Evolutionary conservation across 2,888 invertebrate species (phyloP).

Genomic region (Leucophora obtusa): DNA sequence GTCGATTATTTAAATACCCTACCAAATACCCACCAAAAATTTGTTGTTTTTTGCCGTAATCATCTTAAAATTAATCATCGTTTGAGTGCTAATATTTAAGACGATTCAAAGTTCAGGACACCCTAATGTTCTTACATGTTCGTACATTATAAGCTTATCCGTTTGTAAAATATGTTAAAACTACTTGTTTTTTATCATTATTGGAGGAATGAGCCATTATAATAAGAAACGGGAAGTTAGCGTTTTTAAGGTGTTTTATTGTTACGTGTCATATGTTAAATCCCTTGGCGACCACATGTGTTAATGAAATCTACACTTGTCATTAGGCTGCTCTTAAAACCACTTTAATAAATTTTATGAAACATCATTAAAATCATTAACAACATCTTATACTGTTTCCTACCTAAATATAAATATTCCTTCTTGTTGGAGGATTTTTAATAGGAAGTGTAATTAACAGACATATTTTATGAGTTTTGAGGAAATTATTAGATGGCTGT

Average conservation of each 20-base stretch:
- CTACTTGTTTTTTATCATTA: not conserved
- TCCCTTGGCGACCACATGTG: conserved; percentile 73
- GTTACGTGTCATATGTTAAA: conserved; percentile 65
- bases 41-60: no score
- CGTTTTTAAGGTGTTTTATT: conserved; percentile 60
- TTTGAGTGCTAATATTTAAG: no score
- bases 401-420: no score
- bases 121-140: not conserved
- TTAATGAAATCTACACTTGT: conserved; percentile 64
- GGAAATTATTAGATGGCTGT: not conserved
- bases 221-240: not conserved
- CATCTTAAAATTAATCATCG: no score
- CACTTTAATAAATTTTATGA: conserved; percentile 62
- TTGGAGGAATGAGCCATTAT: not conserved
- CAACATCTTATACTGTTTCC: conserved; percentile 16
- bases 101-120: no score
- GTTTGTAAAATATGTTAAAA: conserved; percentile 47
- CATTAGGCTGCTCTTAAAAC: conserved; percentile 61
- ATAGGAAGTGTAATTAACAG: not conserved
- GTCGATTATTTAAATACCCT: no score
- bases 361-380: conserved; percentile 60
- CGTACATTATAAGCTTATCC: conserved; percentile 49
- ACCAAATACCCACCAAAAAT: no score
- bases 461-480: not conserved
- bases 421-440: not conserved